Conservation (phyloP, 2,797 vertebrate species). For the Argentina silus region DNA sequence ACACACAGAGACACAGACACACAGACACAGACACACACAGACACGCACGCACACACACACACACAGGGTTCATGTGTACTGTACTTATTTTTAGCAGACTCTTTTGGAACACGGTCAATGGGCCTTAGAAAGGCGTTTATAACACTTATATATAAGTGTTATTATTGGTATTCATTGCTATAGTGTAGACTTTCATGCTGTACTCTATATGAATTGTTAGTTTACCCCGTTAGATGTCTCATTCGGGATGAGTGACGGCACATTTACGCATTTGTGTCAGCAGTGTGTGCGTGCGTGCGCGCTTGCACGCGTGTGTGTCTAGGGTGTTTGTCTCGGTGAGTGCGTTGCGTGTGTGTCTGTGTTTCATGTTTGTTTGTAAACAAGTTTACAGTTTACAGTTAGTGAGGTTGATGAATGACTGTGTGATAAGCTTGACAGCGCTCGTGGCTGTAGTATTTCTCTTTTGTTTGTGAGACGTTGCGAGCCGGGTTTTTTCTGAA, state of each 20-base stretch:
- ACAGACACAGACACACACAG: slow-evolving; percentile 53
- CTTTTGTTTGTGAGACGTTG: no score
- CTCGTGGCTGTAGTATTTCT: background rate
- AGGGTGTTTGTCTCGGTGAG: background rate
- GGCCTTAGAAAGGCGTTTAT: no score
- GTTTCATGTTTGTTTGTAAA: background rate
- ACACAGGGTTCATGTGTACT: background rate
- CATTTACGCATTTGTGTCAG: no score
- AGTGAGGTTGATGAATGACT: background rate
- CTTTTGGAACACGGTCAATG: no score
- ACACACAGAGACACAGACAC: slow-evolving; percentile 27
- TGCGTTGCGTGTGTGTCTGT: slow-evolving; percentile 6
- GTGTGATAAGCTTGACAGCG: background rate
- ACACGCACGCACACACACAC: slow-evolving; percentile 28
- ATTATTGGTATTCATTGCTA: no score
- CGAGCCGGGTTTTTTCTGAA: background rate
- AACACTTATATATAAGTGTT: no score
- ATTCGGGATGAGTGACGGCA: no score
- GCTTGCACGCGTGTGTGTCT: slow-evolving; percentile 35
- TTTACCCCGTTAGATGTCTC: no score
- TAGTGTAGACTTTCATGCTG: no score
- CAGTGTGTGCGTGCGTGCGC: slow-evolving; percentile 35
- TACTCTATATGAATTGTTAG: no score
- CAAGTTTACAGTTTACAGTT: background rate
- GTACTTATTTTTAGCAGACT: no score